phyloP scores from a whole-genome alignment of 2,888 invertebrate species.

The Metacarcinus magister region DNA sequence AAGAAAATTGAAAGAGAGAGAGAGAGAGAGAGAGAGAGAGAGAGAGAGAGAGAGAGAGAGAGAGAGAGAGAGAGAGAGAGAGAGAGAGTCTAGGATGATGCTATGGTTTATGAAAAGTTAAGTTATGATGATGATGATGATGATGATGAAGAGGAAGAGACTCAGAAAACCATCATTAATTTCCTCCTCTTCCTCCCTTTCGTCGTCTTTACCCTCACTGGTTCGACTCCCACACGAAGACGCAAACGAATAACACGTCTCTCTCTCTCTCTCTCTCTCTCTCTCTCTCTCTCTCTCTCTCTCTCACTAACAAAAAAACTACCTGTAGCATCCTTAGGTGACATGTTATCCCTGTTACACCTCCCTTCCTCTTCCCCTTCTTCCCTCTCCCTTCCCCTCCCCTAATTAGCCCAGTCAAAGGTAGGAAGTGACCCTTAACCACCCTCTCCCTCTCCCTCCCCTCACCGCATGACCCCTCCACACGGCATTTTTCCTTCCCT shows the following conservation, averaged over 20 bases:
- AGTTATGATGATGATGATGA: too few species aligned
- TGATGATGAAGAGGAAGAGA: too few species aligned
- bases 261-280: too few species aligned
- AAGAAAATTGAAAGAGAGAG: not conserved
- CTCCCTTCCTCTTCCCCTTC: not conserved
- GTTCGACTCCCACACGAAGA: too few species aligned
- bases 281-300: too few species aligned
- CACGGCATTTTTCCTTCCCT: not conserved
- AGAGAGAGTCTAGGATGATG: not conserved
- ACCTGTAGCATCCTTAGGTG: not conserved
- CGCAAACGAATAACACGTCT: too few species aligned
- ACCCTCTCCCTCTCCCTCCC: not conserved
- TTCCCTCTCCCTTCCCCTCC: not conserved
- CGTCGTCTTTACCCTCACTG: too few species aligned
- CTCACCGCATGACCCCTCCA: not conserved
- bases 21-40: constrained; percentile 45
- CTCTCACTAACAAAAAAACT: not conserved
- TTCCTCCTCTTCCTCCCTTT: too few species aligned
- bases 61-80: constrained; percentile 34
- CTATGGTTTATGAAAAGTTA: too few species aligned
- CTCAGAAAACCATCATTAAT: too few species aligned
- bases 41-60: constrained; percentile 31
- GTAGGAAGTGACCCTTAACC: not conserved
- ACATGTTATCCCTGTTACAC: constrained; percentile 27
- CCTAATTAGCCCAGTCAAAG: not conserved